phyloP scores from a whole-genome alignment of 2,113 vertebrate genomes.

The Platichthys flesus region DNA sequence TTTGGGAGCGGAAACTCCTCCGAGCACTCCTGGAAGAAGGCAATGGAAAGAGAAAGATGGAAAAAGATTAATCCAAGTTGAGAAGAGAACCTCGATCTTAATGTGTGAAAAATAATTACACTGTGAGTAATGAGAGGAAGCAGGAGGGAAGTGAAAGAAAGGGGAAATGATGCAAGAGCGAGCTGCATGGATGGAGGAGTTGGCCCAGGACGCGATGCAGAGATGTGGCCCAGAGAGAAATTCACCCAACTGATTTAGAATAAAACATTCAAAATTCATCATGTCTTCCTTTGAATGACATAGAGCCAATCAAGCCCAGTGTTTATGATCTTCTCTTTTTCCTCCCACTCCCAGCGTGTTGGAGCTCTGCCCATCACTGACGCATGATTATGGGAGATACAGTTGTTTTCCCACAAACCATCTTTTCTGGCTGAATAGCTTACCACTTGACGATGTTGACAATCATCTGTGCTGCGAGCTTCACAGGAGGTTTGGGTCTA shows the following conservation, averaged over 20 bases:
- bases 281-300: constrained; percentile 5
- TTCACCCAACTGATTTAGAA: neutral
- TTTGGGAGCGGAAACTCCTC: constrained; percentile 78
- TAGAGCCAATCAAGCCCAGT: constrained; percentile 11
- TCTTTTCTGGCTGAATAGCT: constrained; percentile 24
- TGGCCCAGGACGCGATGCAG: neutral
- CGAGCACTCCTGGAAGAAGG: constrained; percentile 52
- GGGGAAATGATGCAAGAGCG: neutral
- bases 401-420: constrained; percentile 41
- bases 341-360: constrained; percentile 34
- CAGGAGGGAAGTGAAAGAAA: constrained; percentile 22
- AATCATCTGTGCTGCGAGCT: constrained; percentile 19
- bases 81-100: constrained; percentile 19
- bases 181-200: neutral
- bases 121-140: constrained; percentile 17
- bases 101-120: constrained; percentile 48
- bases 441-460: constrained; percentile 12
- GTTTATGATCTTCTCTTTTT: neutral
- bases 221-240: constrained; percentile 28
- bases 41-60: constrained; percentile 21
- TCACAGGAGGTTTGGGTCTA: neutral
- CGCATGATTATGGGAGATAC: constrained; percentile 34
- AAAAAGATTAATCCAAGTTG: constrained; percentile 24
- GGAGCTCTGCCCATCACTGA: constrained; percentile 37
- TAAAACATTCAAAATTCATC: neutral